These are phyloP conservation scores for Hirtodrosophila duncani DNA, from an alignment of 2,888 invertebrate species.

Conservation along the genomic window DNA sequence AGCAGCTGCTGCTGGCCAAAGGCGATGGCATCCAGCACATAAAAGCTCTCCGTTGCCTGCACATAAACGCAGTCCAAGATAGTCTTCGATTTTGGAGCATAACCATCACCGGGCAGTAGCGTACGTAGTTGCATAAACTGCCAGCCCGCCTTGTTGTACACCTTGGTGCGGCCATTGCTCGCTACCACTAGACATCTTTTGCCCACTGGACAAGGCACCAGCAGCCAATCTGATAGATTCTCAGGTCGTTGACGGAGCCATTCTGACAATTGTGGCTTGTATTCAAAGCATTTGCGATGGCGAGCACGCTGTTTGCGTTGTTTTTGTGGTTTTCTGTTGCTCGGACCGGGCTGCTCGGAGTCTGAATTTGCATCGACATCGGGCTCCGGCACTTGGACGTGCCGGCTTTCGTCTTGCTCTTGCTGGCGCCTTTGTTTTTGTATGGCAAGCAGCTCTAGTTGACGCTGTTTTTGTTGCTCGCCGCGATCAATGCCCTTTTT, in stretches of 20 bases:
- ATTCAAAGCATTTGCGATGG: conserved; percentile 5
- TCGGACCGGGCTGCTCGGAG: conserved; percentile 1
- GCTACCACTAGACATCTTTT: conserved; percentile 90
- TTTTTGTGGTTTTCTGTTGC: neutral
- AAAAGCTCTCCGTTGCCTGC: conserved; percentile 81
- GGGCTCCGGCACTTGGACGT: too few relatives aligned
- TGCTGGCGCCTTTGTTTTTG: conserved; percentile 73
- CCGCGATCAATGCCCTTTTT: conserved; percentile 39
- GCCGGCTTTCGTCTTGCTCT: conserved; percentile 58
- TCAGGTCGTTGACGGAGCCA: conserved; percentile 93
- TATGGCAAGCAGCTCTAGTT: conserved; percentile 57
- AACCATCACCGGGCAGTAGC: conserved; percentile 68
- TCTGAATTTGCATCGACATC: conserved; percentile 7
- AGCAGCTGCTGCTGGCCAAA: conserved; percentile 73
- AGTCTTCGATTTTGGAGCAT: conserved; percentile 41
- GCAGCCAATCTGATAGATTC: conserved; percentile 86
- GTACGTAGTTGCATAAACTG: conserved; percentile 80
- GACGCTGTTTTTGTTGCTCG: conserved; percentile 64
- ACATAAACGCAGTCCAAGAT: conserved; percentile 91
- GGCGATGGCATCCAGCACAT: conserved; percentile 86
- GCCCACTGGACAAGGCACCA: conserved; percentile 91
- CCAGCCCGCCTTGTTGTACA: conserved; percentile 83
- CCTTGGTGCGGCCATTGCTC: conserved; percentile 83
- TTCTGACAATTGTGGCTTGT: conserved; percentile 91
- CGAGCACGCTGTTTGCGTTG: conserved; percentile 24